These are phyloP conservation scores for Drosophila lacicola DNA, from an alignment of 2,888 invertebrate species.

Conservation along the genomic window DNA sequence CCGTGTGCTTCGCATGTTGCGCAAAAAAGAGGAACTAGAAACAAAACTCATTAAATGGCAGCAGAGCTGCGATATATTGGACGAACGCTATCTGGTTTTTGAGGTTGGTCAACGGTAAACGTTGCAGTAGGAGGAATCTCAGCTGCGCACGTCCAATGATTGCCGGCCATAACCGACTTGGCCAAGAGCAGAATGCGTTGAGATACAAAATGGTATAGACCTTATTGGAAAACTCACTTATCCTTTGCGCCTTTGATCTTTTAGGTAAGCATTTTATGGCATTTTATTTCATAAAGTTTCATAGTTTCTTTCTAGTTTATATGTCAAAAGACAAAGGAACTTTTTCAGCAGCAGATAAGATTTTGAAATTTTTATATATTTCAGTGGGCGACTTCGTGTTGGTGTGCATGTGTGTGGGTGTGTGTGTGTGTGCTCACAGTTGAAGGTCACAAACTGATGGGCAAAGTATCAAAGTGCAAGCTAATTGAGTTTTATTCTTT, in stretches of 20 bases:
- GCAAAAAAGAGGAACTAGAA: conserved; percentile 26
- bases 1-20: conserved; percentile 35
- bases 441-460: conserved; percentile 21
- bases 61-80: neutral
- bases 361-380: conserved; percentile 25
- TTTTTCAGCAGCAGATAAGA: conserved; percentile 21
- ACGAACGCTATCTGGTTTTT: conserved; percentile 60
- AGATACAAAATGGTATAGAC: too few species aligned
- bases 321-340: conserved; percentile 65
- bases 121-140: conserved; percentile 26
- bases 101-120: conserved; percentile 71
- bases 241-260: conserved; percentile 3
- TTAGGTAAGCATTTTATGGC: neutral
- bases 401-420: conserved; percentile 1
- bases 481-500: conserved; percentile 55
- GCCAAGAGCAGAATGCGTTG: too few species aligned
- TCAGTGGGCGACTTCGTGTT: conserved; percentile 4
- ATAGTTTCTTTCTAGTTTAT: conserved; percentile 29
- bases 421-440: neutral
- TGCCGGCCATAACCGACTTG: too few species aligned
- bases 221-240: neutral
- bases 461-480: conserved; percentile 23
- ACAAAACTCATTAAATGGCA: conserved; percentile 48
- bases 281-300: conserved; percentile 20
- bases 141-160: conserved; percentile 9